phyloP scores from a whole-genome alignment of 2,888 invertebrate genomes.

The Aromia moschata region DNA sequence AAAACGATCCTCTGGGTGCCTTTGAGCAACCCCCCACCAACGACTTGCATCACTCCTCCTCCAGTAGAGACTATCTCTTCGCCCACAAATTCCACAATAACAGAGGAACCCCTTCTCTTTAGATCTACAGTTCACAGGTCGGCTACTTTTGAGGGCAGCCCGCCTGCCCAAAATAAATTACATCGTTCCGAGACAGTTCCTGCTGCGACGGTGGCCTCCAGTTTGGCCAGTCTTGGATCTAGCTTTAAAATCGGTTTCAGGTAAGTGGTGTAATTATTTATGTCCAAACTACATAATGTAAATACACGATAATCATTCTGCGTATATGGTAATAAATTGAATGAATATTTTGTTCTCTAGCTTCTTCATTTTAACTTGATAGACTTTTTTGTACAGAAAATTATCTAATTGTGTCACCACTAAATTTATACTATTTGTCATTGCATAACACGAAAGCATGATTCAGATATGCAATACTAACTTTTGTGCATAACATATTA shows the following conservation, averaged over 20 bases:
- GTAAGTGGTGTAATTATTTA: conserved; percentile 68
- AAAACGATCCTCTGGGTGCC: conserved; percentile 92
- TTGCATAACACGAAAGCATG: too few species aligned
- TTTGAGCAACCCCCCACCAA: conserved; percentile 63
- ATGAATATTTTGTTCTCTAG: too few species aligned
- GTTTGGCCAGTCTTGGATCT: conserved; percentile 82
- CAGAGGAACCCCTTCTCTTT: conserved; percentile 77
- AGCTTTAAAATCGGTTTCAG: conserved; percentile 87
- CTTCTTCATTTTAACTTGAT: not conserved
- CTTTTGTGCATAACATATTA: too few species aligned
- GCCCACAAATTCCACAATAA: conserved; percentile 58
- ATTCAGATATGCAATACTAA: too few species aligned
- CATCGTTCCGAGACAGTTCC: conserved; percentile 81
- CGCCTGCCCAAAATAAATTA: conserved; percentile 64
- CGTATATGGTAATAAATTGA: not conserved
- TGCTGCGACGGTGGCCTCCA: conserved; percentile 76
- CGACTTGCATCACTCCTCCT: conserved; percentile 43
- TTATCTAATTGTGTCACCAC: too few species aligned
- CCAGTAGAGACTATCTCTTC: conserved; percentile 48
- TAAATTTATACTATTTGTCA: too few species aligned
- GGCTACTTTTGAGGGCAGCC: conserved; percentile 67
- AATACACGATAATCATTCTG: conserved; percentile 4
- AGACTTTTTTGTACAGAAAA: too few species aligned
- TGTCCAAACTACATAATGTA: conserved; percentile 4
- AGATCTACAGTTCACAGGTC: conserved; percentile 63